Base-by-base conservation (phyloP, 2,797 vertebrate species). In the Denticeps clupeoides region DNA sequence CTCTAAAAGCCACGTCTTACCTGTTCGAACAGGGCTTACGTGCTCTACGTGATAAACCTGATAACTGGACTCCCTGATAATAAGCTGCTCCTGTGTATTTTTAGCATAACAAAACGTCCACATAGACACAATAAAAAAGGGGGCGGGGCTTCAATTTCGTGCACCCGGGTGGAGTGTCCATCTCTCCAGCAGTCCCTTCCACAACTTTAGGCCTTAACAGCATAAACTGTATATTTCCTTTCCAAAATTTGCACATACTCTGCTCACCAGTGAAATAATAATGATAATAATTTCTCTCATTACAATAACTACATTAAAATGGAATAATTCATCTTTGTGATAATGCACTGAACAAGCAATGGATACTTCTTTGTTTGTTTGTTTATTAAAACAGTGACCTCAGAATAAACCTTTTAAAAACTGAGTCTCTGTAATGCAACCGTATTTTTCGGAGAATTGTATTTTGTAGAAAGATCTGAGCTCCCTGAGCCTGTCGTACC, bases 1-100 rank as follows among this genome's bases (percentile, higher is more conserved):
- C 56, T 49, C 63, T 65, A 13, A 25, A 48, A 62, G 60, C 67
- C 69, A 62, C 65, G 62, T 68, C 69, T 62, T 47, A 49, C n/a
- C n/a, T n/a, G n/a, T n/a, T n/a, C n/a, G n/a, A n/a, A n/a, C n/a
- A n/a, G n/a, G n/a, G n/a, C n/a, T n/a, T n/a, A n/a, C n/a, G n/a
- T n/a, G n/a, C n/a, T n/a, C n/a, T n/a, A n/a, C n/a, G n/a, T n/a
- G n/a, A n/a, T n/a, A n/a, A n/a, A n/a, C n/a, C n/a, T n/a, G n/a
- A n/a, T n/a, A n/a, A n/a, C n/a, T n/a, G n/a, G n/a, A n/a, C n/a
- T n/a, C n/a, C n/a, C n/a, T n/a, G n/a, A n/a, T n/a, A n/a, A n/a
- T n/a, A n/a, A n/a, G n/a, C n/a, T n/a, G n/a, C n/a, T n/a, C n/a
- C n/a, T n/a, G n/a, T n/a, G n/a, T n/a, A n/a, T n/a, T n/a, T n/a